phyloP scores from a whole-genome alignment of 1,140 invertebrate genomes.

The Euura lappo region DNA sequence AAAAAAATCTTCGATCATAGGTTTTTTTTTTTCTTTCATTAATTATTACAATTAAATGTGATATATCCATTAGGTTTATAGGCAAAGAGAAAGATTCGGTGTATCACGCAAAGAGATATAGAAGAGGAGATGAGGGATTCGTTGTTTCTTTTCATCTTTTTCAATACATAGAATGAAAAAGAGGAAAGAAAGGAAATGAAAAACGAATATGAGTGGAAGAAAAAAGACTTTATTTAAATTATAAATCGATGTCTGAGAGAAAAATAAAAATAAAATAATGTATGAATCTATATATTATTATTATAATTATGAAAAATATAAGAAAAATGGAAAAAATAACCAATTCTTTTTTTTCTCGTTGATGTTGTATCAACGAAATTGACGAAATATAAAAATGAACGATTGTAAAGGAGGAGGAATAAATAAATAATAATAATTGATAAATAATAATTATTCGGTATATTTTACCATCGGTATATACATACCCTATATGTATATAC shows the following conservation, averaged over 20 bases:
- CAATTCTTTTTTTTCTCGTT: neutral
- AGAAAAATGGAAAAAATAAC: neutral
- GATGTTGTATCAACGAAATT: neutral
- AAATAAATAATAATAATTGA: no score
- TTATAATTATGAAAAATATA: neutral
- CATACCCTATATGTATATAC: no score
- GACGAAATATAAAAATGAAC: neutral
- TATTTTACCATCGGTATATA: no score
- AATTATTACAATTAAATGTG: slow-evolving; percentile 17
- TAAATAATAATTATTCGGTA: no score
- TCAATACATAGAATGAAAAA: neutral
- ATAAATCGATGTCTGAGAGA: neutral
- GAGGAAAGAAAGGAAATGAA: neutral
- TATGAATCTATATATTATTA: neutral
- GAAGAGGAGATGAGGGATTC: neutral
- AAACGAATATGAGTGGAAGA: neutral
- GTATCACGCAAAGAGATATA: neutral
- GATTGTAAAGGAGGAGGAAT: neutral
- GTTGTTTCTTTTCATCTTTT: neutral
- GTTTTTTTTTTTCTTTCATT: slow-evolving; percentile 29
- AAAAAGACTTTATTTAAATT: slow-evolving; percentile 8
- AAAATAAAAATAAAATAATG: neutral
- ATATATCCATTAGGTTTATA: slow-evolving; percentile 10
- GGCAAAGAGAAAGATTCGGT: neutral
- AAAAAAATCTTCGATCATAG: neutral